Conservation (phyloP, 2,113 vertebrate species). For the Oreochromis spilurus region DNA sequence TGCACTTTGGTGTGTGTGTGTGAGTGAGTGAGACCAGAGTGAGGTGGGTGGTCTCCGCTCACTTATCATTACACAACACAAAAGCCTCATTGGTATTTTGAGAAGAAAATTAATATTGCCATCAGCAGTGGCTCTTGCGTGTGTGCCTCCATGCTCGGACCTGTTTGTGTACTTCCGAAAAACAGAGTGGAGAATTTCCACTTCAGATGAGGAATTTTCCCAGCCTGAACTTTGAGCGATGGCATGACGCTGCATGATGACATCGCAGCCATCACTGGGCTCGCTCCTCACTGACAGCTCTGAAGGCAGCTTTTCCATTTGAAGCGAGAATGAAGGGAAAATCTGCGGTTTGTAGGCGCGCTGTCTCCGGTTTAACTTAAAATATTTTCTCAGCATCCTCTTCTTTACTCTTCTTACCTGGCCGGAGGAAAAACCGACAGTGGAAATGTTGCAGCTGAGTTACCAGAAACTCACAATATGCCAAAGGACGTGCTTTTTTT, state of each 20-base stretch:
- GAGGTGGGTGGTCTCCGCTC: constrained; percentile 88
- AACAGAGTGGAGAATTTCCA: constrained; percentile 31
- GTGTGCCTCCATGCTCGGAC: constrained; percentile 16
- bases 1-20: constrained; percentile 12
- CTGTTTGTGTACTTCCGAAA: constrained; percentile 35
- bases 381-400: constrained; percentile 41
- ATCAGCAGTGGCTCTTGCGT: constrained; percentile 56
- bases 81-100: constrained; percentile 85
- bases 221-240: background rate
- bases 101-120: constrained; percentile 83
- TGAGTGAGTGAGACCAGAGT: constrained; percentile 53
- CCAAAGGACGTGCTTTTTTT: background rate
- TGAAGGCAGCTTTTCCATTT: constrained; percentile 37
- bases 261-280: constrained; percentile 6
- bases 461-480: background rate
- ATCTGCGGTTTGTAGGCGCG: background rate
- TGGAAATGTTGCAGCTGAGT: constrained; percentile 8
- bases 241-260: constrained; percentile 23
- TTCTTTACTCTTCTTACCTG: constrained; percentile 35
- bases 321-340: constrained; percentile 20
- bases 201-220: constrained; percentile 8
- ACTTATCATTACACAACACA: constrained; percentile 74
- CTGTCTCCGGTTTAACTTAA: constrained; percentile 29
- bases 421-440: constrained; percentile 7
- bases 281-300: constrained; percentile 19